These are phyloP conservation scores for Drosophila pallidifrons DNA, from an alignment of 1,140 invertebrate species.

Conservation along the genomic window DNA sequence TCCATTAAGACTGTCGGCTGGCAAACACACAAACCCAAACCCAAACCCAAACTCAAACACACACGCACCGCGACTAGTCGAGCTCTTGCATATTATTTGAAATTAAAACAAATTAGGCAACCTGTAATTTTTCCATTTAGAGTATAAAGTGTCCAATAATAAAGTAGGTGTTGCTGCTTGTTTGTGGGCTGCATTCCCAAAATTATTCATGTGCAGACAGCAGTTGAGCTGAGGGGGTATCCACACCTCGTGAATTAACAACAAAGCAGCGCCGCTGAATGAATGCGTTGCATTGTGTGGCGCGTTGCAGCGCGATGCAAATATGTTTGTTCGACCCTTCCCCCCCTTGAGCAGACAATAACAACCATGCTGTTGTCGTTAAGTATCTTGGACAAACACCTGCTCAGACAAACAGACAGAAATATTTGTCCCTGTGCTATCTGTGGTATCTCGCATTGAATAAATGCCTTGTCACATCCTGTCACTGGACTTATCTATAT, in stretches of 20 bases:
- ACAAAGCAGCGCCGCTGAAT: slow-evolving; percentile 67
- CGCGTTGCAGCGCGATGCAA: slow-evolving; percentile 25
- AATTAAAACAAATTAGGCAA: slow-evolving; percentile 84
- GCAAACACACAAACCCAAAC: slow-evolving; percentile 34
- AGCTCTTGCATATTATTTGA: slow-evolving; percentile 76
- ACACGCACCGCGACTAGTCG: slow-evolving; percentile 27
- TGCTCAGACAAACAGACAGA: slow-evolving; percentile 33
- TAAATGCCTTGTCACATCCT: slow-evolving; percentile 43
- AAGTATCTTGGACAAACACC: slow-evolving; percentile 59
- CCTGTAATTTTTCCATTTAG: slow-evolving; percentile 82
- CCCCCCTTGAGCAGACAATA: neutral
- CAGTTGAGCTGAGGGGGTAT: slow-evolving; percentile 1
- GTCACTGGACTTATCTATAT: slow-evolving; percentile 35
- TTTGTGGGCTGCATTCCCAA: slow-evolving; percentile 18
- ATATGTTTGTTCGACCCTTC: slow-evolving; percentile 9
- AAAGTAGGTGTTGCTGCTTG: slow-evolving; percentile 73
- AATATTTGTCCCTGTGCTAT: slow-evolving; percentile 28
- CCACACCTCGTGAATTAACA: slow-evolving; percentile 82
- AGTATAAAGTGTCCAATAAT: slow-evolving; percentile 81
- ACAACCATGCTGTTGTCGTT: slow-evolving; percentile 5
- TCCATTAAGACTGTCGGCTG: slow-evolving; percentile 61
- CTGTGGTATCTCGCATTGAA: slow-evolving; percentile 14
- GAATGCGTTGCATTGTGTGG: slow-evolving; percentile 69
- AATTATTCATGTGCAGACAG: slow-evolving; percentile 60
- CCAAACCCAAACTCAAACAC: slow-evolving; percentile 47